phyloP scores from a whole-genome alignment of 2,113 vertebrate species.

The Grammomys surdaster region DNA sequence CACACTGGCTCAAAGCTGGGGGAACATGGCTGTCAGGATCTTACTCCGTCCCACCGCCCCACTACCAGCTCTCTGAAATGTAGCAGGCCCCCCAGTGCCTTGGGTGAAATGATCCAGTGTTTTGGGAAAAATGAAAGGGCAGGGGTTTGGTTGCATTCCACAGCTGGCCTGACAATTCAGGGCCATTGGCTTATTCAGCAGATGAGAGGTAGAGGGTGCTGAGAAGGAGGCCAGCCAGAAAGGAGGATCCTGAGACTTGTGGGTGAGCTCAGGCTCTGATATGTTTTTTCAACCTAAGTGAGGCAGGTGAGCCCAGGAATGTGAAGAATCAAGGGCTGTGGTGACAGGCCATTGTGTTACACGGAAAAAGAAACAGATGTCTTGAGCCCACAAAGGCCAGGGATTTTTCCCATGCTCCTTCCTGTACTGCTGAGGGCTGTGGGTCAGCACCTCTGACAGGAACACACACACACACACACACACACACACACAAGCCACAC shows the following conservation, averaged over 20 bases:
- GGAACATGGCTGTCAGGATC: too few species aligned
- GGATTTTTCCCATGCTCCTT: neutral
- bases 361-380: neutral
- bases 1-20: neutral
- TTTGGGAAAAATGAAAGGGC: neutral
- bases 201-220: neutral
- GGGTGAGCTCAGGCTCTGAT: too few species aligned
- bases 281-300: neutral
- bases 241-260: rapidly evolving
- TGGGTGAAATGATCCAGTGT: neutral
- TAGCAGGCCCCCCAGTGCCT: neutral
- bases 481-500: neutral
- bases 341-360: neutral
- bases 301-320: neutral
- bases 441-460: neutral
- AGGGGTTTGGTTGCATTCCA: neutral
- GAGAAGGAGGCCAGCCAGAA: neutral
- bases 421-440: too few species aligned
- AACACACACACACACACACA: neutral
- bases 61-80: neutral
- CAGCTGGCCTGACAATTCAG: neutral
- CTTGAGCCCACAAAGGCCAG: rapidly evolving
- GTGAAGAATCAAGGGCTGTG: neutral
- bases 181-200: neutral
- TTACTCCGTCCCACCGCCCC: neutral